phyloP scores from a whole-genome alignment of 2,888 invertebrate genomes.

The Drosophila atripex region DNA sequence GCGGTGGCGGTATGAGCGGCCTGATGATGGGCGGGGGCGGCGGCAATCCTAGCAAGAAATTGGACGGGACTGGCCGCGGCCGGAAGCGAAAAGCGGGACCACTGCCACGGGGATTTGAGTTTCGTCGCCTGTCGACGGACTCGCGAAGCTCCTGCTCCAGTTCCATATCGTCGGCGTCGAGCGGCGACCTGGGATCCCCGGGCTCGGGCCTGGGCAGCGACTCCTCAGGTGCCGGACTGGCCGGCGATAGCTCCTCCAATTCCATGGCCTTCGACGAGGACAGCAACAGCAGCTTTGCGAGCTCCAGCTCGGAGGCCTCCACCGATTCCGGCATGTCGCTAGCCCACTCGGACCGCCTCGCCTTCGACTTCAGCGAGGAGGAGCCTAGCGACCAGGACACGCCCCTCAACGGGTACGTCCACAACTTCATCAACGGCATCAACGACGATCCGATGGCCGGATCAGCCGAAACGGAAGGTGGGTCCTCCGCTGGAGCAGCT shows the following conservation, averaged over 20 bases:
- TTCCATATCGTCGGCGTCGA: slow-evolving; percentile 9
- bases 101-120: slow-evolving; percentile 85
- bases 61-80: slow-evolving; percentile 73
- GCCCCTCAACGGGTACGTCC: slow-evolving; percentile 82
- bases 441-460: slow-evolving; percentile 71
- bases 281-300: slow-evolving; percentile 63
- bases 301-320: slow-evolving; percentile 57
- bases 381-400: slow-evolving; percentile 78
- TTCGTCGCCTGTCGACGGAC: slow-evolving; percentile 82
- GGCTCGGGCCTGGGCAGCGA: slow-evolving; percentile 3
- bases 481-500: neutral
- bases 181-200: slow-evolving; percentile 8
- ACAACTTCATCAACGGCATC: slow-evolving; percentile 83
- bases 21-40: slow-evolving; percentile 62
- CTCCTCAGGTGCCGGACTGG: slow-evolving; percentile 7
- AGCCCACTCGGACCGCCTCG: slow-evolving; percentile 64
- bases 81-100: slow-evolving; percentile 87
- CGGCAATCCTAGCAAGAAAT: slow-evolving; percentile 59
- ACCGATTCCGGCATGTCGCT: slow-evolving; percentile 63
- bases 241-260: neutral
- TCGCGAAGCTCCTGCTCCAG: slow-evolving; percentile 35
- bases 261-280: slow-evolving; percentile 71
- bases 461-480: slow-evolving; percentile 59
- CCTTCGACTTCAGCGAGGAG: slow-evolving; percentile 82
- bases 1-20: slow-evolving; percentile 37